Base-by-base conservation (phyloP, 2,888 invertebrate genomes). In the Beris morrisii region DNA sequence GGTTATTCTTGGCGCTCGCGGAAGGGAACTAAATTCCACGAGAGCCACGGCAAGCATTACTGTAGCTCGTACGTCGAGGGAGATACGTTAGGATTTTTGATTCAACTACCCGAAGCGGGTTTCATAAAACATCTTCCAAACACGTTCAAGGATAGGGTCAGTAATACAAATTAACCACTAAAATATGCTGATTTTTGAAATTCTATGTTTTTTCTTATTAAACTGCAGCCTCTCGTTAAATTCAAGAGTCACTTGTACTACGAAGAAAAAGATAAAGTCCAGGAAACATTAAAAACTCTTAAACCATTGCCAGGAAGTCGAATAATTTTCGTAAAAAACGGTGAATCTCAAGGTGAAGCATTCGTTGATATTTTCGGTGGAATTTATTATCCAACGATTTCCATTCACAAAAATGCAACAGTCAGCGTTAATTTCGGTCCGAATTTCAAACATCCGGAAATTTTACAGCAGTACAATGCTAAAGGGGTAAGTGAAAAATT, bases 221-320 rank as follows among this genome's bases (percentile, higher is more conserved):
- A 45, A 12, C n/a, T 45, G n/a, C 77, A 97, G 93, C 97, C 97
- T 0, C 83, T 99, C 70, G 97, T 99, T 0, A 98, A 97, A 83
- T 99, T 98, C 82, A 98, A 98, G 83, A 96, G 95, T 73, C 97
- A 97, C 81, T 84, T 97, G 4, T 99, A 99, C 81, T 99, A 97
- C 75, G 98, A 99, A 83, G 97, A 98, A 76, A 97, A 98, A 79
- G 98, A 98, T 78, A 92, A 94, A 76, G 89, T 95, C 1, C 86
- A 90, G 65, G 94, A 94, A 79, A 90, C 92, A 58, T 83, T 95
- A 38, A 96, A 93, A 81, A 86, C 85, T 69, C 83, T 98, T 53
- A 88, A 88, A 74, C 82, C 86, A 1, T 78, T 92, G n/a, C 77
- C 83, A 1, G 90, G 90, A 43, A 94, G 95, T 78, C 91, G 91